Conservation (phyloP, 2,797 vertebrate species). For the Sebastes alutus region DNA sequence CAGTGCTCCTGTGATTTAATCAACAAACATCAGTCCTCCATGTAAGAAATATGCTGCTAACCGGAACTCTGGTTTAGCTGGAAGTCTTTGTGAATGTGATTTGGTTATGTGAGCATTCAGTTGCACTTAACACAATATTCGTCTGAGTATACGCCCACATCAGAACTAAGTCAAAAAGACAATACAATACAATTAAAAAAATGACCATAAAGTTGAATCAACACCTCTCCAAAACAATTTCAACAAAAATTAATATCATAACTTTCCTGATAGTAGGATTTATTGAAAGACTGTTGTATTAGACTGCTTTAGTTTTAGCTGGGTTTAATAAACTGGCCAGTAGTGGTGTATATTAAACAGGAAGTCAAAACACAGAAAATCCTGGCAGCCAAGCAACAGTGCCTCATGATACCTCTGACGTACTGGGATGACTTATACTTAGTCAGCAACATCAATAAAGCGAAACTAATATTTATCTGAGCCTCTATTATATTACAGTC, state of each 20-base stretch:
- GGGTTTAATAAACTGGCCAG: background rate
- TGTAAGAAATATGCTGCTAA: background rate
- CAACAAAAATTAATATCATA: too few relatives aligned
- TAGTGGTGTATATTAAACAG: background rate
- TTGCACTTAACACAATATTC: slow-evolving; percentile 2
- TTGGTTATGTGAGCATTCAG: slow-evolving; percentile 7
- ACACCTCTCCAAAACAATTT: too few relatives aligned
- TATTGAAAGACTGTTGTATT: background rate
- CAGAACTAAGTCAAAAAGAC: too few relatives aligned
- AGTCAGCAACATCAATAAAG: slow-evolving; percentile 32
- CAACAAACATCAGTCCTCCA: slow-evolving; percentile 18
- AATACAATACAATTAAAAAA: too few relatives aligned
- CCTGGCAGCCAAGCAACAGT: background rate
- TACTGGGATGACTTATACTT: slow-evolving; percentile 18
- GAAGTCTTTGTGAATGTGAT: slow-evolving; percentile 9
- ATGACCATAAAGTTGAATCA: too few relatives aligned
- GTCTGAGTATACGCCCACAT: too few relatives aligned
- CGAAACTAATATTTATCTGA: slow-evolving; percentile 50
- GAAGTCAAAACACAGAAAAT: background rate
- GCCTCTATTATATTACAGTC: background rate
- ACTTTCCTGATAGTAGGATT: too few relatives aligned
- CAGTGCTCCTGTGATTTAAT: slow-evolving; percentile 16
- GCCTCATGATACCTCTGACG: background rate
- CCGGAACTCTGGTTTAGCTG: slow-evolving; percentile 1
- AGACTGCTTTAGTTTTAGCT: background rate